Evolutionary conservation across 1,140 invertebrate species (phyloP).

Genomic region (Eumaeus atala): DNA sequence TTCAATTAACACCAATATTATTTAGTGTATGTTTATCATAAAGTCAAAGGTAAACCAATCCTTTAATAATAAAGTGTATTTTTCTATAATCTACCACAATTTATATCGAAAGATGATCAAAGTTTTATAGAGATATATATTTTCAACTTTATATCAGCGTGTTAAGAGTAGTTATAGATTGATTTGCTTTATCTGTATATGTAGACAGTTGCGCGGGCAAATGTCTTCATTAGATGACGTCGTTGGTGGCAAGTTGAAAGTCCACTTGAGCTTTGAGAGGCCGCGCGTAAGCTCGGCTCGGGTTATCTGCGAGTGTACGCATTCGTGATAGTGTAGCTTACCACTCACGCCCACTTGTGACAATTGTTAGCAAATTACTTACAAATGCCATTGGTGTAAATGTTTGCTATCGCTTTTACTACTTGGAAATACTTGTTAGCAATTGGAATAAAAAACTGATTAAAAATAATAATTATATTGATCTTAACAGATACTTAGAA

Average conservation of each 20-base stretch:
- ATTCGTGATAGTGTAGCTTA: neutral
- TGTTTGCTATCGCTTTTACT: no score
- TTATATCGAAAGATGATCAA: neutral
- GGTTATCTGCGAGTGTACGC: neutral
- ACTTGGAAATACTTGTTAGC: no score
- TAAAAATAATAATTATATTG: no score
- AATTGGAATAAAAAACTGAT: no score
- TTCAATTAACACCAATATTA: neutral
- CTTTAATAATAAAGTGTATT: slow-evolving; percentile 5
- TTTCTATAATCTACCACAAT: slow-evolving; percentile 8
- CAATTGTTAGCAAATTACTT: no score
- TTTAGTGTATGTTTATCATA: neutral
- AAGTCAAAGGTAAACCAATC: slow-evolving; percentile 13
- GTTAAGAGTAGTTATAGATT: neutral
- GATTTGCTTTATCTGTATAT: neutral
- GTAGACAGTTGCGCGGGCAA: slow-evolving; percentile 28
- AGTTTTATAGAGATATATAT: slow-evolving; percentile 25
- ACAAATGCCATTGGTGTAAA: no score
- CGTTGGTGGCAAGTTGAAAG: slow-evolving; percentile 32
- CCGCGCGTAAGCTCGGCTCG: neutral
- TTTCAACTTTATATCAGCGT: neutral
- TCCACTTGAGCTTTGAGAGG: slow-evolving; percentile 5
- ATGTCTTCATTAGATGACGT: slow-evolving; percentile 32
- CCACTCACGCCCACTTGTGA: no score
- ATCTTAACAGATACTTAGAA: no score